These are phyloP conservation scores for Achlya flavicornis DNA, from an alignment of 2,888 invertebrate species.

Conservation along the genomic window DNA sequence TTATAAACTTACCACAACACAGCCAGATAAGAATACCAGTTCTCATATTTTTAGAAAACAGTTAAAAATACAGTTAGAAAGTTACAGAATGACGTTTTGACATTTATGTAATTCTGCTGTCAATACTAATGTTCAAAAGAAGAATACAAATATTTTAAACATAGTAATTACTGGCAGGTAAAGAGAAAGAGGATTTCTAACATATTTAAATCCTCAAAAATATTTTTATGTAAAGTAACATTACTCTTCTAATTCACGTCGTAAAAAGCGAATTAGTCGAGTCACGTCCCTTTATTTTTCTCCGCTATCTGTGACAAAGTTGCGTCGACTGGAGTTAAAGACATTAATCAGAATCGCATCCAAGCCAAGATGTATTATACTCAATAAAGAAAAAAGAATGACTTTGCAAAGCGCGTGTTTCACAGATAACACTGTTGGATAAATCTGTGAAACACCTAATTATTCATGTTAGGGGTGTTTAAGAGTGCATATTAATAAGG, in stretches of 20 bases:
- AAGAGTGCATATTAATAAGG: conserved; percentile 71
- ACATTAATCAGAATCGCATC: conserved; percentile 82
- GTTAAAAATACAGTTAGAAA: conserved; percentile 45
- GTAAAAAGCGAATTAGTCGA: conserved; percentile 76
- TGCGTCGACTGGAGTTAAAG: conserved; percentile 67
- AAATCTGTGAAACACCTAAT: conserved; percentile 80
- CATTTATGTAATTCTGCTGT: conserved; percentile 48
- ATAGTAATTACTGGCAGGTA: conserved; percentile 30
- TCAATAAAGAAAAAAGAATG: conserved; percentile 81
- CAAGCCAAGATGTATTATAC: conserved; percentile 79
- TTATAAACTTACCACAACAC: conserved; percentile 56
- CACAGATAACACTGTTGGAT: conserved; percentile 72
- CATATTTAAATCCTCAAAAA: conserved; percentile 18
- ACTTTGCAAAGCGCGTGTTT: conserved; percentile 81
- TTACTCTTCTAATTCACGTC: conserved; percentile 50
- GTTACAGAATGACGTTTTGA: conserved; percentile 45
- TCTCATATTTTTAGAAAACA: conserved; percentile 56
- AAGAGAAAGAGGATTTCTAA: conserved; percentile 19
- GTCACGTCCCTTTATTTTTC: conserved; percentile 82
- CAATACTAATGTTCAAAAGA: conserved; percentile 64
- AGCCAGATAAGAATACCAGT: conserved; percentile 50
- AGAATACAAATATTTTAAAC: conserved; percentile 49
- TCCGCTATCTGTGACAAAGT: conserved; percentile 80
- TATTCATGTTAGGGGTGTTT: conserved; percentile 82
- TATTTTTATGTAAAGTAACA: conserved; percentile 42